Evolutionary conservation across 2,888 invertebrate species (phyloP), one percentile per base, ranked within the genome.

Genomic region (Acleris emargana): DNA sequence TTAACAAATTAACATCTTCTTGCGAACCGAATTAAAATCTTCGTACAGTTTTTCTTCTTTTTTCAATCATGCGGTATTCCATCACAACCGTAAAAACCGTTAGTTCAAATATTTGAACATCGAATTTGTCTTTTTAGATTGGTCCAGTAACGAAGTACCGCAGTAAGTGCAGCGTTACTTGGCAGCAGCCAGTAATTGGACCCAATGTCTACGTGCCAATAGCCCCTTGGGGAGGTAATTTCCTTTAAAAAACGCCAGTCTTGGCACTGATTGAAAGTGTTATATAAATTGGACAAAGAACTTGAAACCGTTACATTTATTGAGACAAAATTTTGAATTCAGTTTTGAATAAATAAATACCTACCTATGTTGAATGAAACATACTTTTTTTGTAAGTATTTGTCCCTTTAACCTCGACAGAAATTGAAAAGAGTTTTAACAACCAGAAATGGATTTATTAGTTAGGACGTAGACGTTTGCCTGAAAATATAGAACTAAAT

Each of bases 121-220:
- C 38, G 28, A 22, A 61, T 53, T 42, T 20, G 20, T 11, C 49
- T 18, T 49, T 49, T 11, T 20, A 20, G 18, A 18, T 11, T 18
- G 18, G 1, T 45, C 17, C 49, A 49, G 20, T 49, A 49, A 45
- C 45, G 45, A 45, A 45, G 45, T 16, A n/a, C 32, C 17, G 52
- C 52, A 52, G 32, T 32, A 52, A 49, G 7, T 17, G 20, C 18
- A 49, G 20, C 17, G 17, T 49, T 49, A 49, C 49, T 49, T 49
- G 49, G 49, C 49, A 49, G 49, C 49, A 9, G 49, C 18, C 18
- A 20, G 49, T 49, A 49, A 49, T 49, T 49, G 49, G 49, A 49
- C 22, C 52, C 28, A 52, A 17, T 28, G 52, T 17, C 22, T 32
- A 28, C 52, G 52, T 52, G 52, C 52, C 32, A 13, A 52, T 28